phyloP scores from a whole-genome alignment of 2,888 invertebrate genomes.

The Vanessa cardui region DNA sequence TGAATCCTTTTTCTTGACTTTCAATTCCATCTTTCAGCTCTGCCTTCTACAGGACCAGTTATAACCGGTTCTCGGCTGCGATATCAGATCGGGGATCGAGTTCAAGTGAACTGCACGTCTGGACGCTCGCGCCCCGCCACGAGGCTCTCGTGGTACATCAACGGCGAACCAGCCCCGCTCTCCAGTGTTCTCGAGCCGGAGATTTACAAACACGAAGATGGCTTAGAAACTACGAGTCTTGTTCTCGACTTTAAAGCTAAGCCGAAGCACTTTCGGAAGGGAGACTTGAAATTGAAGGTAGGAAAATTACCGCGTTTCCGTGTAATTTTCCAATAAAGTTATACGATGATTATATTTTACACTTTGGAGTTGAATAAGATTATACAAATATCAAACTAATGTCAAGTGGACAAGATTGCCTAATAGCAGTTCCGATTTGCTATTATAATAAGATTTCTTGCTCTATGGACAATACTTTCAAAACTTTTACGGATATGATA shows the following conservation, averaged over 20 bases:
- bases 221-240: constrained; percentile 89
- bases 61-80: constrained; percentile 91
- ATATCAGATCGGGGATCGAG: constrained; percentile 91
- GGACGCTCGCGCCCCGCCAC: constrained; percentile 92
- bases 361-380: too few relatives aligned
- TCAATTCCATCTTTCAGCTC: constrained; percentile 78
- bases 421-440: too few relatives aligned
- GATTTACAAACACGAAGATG: constrained; percentile 78
- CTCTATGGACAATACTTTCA: too few relatives aligned
- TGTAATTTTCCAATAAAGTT: too few relatives aligned
- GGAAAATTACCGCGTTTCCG: constrained; percentile 33
- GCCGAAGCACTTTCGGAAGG: constrained; percentile 90
- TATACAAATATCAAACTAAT: too few relatives aligned
- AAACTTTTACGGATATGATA: too few relatives aligned
- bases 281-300: constrained; percentile 93
- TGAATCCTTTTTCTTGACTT: neutral
- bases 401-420: too few relatives aligned
- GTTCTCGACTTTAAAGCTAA: constrained; percentile 92
- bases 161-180: constrained; percentile 88
- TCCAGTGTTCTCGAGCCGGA: constrained; percentile 76
- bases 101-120: constrained; percentile 93
- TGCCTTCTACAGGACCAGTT: constrained; percentile 91
- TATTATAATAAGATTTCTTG: too few relatives aligned
- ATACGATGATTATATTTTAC: too few relatives aligned
- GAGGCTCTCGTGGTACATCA: constrained; percentile 93